Conservation (phyloP, 2,113 vertebrate genomes). For the Chamaea fasciata region DNA sequence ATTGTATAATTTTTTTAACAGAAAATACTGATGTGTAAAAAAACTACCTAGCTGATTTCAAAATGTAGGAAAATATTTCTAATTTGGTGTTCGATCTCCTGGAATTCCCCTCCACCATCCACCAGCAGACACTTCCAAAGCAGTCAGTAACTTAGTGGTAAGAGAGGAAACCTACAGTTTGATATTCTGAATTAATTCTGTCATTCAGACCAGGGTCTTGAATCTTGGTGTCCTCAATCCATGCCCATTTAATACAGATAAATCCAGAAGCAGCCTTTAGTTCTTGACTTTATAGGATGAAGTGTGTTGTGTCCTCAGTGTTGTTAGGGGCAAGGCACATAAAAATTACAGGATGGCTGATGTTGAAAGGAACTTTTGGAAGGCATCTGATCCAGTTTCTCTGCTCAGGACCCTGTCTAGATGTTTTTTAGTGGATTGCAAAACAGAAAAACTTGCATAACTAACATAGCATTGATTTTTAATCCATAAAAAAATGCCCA, state of each 20-base stretch:
- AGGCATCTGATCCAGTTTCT: background rate
- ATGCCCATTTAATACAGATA: background rate
- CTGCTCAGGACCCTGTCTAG: background rate
- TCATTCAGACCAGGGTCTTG: background rate
- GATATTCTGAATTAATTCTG: background rate
- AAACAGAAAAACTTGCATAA: background rate
- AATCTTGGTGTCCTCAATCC: background rate
- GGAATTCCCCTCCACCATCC: background rate
- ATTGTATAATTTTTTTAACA: background rate
- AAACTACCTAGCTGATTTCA: background rate
- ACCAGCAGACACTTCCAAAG: accelerated
- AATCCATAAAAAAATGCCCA: background rate
- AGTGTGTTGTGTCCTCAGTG: accelerated
- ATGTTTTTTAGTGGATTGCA: background rate
- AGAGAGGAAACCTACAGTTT: background rate
- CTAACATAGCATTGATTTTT: background rate
- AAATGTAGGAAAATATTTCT: background rate
- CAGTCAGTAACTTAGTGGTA: background rate
- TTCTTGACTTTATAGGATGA: background rate
- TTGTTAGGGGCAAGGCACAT: background rate
- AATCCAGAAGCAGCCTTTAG: background rate
- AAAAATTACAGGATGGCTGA: background rate
- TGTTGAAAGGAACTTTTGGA: background rate
- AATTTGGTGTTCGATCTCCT: background rate
- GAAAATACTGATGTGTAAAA: background rate